A percentile compares a stretch with the other conserved stretches of the same genome.
These are phyloP conservation scores for Plectropomus leopardus DNA, from an alignment of 2,113 vertebrate species.

Conservation along the genomic window DNA sequence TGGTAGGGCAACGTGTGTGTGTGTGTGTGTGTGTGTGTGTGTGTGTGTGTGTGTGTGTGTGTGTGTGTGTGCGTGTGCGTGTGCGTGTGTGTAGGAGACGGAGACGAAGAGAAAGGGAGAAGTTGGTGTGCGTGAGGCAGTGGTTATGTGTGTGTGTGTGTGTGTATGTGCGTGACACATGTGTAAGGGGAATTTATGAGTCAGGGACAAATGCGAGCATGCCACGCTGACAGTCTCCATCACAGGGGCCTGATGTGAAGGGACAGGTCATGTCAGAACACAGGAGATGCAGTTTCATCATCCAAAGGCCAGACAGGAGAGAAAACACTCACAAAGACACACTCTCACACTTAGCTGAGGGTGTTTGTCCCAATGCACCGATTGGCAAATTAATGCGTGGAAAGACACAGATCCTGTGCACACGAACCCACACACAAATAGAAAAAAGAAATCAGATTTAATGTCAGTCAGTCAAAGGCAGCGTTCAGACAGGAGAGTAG, in stretches of 20 bases:
- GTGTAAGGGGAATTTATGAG: slow-evolving; percentile 63
- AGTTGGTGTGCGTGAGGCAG: slow-evolving; percentile 54
- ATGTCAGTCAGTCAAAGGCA: slow-evolving; percentile 45
- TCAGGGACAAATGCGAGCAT: slow-evolving; percentile 62
- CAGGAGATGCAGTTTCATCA: slow-evolving; percentile 62
- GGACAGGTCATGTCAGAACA: slow-evolving; percentile 76
- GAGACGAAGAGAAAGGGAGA: slow-evolving; percentile 45
- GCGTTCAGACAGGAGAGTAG: slow-evolving; percentile 15
- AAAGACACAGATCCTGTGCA: not conserved
- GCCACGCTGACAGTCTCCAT: slow-evolving; percentile 71
- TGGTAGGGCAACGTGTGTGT: slow-evolving; percentile 6
- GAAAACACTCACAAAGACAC: slow-evolving; percentile 29
- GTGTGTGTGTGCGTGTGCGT: slow-evolving; percentile 28
- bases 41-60: slow-evolving; percentile 20
- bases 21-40: slow-evolving; percentile 18
- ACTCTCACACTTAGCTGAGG: slow-evolving; percentile 3
- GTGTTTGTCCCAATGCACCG: not conserved
- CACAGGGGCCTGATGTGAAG: slow-evolving; percentile 74
- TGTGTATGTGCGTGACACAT: slow-evolving; percentile 20
- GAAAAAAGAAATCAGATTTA: slow-evolving; percentile 9
- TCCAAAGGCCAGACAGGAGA: slow-evolving; percentile 49
- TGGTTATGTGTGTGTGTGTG: slow-evolving; percentile 24
- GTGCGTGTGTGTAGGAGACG: too few relatives aligned
- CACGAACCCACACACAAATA: not conserved
- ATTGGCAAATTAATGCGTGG: slow-evolving; percentile 3